Percentiles rank a stretch among this genome's conserved stretches.
These are phyloP conservation scores for Thecophora atra DNA, from an alignment of 2,888 invertebrate species.

Conservation along the genomic window DNA sequence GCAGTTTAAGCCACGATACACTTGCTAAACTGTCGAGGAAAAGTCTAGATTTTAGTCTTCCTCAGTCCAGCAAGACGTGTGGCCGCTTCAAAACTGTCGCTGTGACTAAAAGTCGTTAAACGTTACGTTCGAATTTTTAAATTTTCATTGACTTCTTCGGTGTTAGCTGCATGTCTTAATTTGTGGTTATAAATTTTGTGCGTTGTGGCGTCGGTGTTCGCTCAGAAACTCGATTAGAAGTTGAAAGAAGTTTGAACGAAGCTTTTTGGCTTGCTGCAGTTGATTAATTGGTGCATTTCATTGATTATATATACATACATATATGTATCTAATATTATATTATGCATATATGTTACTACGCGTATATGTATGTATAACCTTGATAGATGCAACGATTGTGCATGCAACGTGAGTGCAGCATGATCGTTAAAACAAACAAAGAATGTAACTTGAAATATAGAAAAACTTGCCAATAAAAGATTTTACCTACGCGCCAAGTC, in stretches of 20 bases:
- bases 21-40: conserved; percentile 14
- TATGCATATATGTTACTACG: too few species aligned
- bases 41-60: conserved; percentile 29
- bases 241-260: conserved; percentile 7
- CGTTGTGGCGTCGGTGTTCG: neutral
- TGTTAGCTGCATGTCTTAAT: too few species aligned
- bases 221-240: conserved; percentile 18
- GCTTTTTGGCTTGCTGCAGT: neutral
- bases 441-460: conserved; percentile 1
- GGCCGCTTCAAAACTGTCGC: neutral
- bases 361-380: neutral
- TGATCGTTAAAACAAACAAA: conserved; percentile 48
- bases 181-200: neutral
- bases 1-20: conserved; percentile 5
- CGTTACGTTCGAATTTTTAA: conserved; percentile 15
- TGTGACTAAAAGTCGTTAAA: neutral
- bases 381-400: conserved; percentile 15
- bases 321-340: too few species aligned
- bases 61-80: conserved; percentile 22
- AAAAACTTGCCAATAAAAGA: conserved; percentile 46
- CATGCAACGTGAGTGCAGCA: conserved; percentile 40
- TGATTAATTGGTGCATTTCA: conserved; percentile 20
- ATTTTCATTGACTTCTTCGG: neutral
- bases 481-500: neutral
- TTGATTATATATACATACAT: too few species aligned